These are phyloP conservation scores for Oscheius sp. DNA, from an alignment of 1,140 invertebrate genomes.

Conservation along the genomic window DNA sequence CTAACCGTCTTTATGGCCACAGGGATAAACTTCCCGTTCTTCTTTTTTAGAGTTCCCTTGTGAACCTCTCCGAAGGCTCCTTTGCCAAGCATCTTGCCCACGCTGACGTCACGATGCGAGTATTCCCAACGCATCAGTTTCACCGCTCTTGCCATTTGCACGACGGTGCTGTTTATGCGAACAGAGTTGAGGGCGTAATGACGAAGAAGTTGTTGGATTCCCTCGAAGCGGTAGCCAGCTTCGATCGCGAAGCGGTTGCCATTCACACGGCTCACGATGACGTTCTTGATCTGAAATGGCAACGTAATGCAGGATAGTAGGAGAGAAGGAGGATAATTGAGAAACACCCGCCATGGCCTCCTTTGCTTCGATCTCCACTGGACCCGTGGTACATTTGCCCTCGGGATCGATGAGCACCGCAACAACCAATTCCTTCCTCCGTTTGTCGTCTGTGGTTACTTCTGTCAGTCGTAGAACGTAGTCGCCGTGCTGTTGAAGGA, in stretches of 20 bases:
- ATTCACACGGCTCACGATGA: constrained; percentile 4
- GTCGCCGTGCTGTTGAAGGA: neutral
- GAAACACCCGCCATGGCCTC: too few species aligned
- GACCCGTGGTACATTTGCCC: neutral
- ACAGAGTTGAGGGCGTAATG: neutral
- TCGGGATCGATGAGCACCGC: neutral
- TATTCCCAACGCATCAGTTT: constrained; percentile 30
- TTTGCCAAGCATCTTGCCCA: constrained; percentile 29
- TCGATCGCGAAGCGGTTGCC: neutral
- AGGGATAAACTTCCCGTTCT: neutral
- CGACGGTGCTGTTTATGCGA: neutral
- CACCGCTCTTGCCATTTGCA: neutral
- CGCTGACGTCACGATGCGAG: constrained; percentile 28
- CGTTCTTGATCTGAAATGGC: too few species aligned
- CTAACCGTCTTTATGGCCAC: constrained; percentile 34
- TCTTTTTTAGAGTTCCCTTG: constrained; percentile 15
- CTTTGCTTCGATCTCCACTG: neutral
- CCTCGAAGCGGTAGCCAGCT: constrained; percentile 2
- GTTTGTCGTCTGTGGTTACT: constrained; percentile 1
- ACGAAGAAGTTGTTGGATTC: neutral
- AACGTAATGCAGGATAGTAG: too few species aligned
- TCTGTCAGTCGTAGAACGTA: constrained; percentile 16
- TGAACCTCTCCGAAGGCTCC: constrained; percentile 42
- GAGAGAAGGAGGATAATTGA: too few species aligned
- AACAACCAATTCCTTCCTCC: neutral